Conservation (phyloP, 1,140 invertebrate species). For the Lucilia cuprina region DNA sequence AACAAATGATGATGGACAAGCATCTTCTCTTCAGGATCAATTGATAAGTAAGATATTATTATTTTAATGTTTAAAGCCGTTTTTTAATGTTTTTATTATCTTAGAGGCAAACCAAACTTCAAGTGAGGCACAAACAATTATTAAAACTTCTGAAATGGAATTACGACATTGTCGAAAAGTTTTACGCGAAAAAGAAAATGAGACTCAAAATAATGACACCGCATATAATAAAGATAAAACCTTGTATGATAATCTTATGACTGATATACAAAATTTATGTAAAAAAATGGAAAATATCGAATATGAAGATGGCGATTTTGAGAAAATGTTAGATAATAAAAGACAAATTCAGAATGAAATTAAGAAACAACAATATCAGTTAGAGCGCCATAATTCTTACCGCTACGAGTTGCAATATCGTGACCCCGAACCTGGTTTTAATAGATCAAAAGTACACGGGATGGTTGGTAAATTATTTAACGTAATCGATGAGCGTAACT, state of each 20-base stretch:
- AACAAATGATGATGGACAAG: conserved; percentile 79
- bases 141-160: conserved; percentile 81
- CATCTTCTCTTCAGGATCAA: conserved; percentile 88
- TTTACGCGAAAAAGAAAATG: conserved; percentile 72
- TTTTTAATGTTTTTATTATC: conserved; percentile 33
- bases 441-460: conserved; percentile 78
- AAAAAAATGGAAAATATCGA: conserved; percentile 64
- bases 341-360: conserved; percentile 67
- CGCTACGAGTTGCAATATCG: conserved; percentile 77
- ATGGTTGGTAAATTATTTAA: conserved; percentile 80
- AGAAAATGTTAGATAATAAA: conserved; percentile 67
- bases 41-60: conserved; percentile 78
- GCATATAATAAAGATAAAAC: conserved; percentile 77
- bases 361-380: conserved; percentile 44
- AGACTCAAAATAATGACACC: conserved; percentile 74
- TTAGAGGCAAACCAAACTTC: conserved; percentile 78
- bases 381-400: conserved; percentile 58
- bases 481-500: conserved; percentile 75
- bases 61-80: too few relatives aligned
- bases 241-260: conserved; percentile 69
- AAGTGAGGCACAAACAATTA: conserved; percentile 80
- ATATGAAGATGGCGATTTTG: conserved; percentile 73
- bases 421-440: conserved; percentile 81
- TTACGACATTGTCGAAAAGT: conserved; percentile 74
- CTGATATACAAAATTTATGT: conserved; percentile 65